A percentile compares a stretch with the other conserved stretches of the same genome.
Conservation (phyloP, 2,113 vertebrate genomes). For the Labrus mixtus region DNA sequence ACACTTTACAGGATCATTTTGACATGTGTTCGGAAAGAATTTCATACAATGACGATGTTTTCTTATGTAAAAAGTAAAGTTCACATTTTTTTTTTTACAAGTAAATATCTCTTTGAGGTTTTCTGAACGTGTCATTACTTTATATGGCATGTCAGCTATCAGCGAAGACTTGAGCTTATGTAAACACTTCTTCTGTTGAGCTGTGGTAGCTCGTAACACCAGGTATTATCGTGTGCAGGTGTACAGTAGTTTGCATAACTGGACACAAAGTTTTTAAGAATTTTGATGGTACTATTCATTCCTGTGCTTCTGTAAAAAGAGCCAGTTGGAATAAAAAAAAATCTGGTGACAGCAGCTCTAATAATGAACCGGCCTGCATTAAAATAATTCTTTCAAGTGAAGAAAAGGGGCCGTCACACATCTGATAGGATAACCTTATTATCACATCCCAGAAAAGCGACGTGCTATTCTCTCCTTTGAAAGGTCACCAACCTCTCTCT, state of each 20-base stretch:
- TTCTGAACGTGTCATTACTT: too few species aligned
- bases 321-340: conserved; percentile 1
- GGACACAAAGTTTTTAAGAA: neutral
- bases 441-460: conserved; percentile 53
- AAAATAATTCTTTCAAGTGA: conserved; percentile 29
- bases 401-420: conserved; percentile 30
- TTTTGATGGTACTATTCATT: conserved; percentile 1
- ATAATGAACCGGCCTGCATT: conserved; percentile 34
- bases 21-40: too few species aligned
- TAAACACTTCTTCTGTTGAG: too few species aligned
- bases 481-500: conserved; percentile 60
- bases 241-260: neutral
- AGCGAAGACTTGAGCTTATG: too few species aligned
- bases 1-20: too few species aligned
- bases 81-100: too few species aligned
- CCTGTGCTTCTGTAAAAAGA: conserved; percentile 25
- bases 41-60: too few species aligned
- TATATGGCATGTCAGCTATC: too few species aligned
- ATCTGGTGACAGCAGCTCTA: neutral
- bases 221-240: neutral
- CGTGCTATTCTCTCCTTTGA: conserved; percentile 52
- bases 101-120: too few species aligned
- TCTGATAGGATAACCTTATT: conserved; percentile 46
- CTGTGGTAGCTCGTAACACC: too few species aligned
- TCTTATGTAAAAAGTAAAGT: too few species aligned